Base-by-base conservation (phyloP, 1,140 invertebrate genomes). In the Bombus sylvicola region DNA sequence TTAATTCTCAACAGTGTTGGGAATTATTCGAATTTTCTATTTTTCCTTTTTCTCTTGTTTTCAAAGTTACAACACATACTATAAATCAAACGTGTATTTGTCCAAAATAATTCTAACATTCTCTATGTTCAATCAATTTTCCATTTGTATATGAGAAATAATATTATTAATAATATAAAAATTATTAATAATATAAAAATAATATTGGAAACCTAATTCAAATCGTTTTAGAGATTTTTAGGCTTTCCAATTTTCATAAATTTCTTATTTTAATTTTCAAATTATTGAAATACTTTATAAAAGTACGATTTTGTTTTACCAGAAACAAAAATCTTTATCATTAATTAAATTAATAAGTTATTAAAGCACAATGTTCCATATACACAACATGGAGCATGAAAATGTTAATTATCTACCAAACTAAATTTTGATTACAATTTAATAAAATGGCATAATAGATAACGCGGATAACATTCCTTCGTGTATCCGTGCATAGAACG, bases 401-500 rank as follows among this genome's bases (percentile, higher is more conserved):
- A n/a, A 62, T 28, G 28, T 62, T n/a, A n/a, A n/a, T 62, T 53
- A 22, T 53, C 5, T 22, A 8, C 5, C 12, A 5, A 62, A n/a
- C 3, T n/a, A n/a, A n/a, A 53, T 53, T 53, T 62, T n/a, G 12
- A 62, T 62, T 62, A n/a, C 28, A n/a, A 13, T 62, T n/a, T 13
- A 62, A 62, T n/a, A 62, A 62, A 2, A 62, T n/a, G 4, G 28
- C 59, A n/a, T 62, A n/a, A 62, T n/a, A 13, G 2, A 5, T 22
- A n/a, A 62, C 28, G 10, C 3, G 59, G 28, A 18, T 15, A 31
- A 66, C 15, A 34, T 47, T 73, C 77, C 39, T 74, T 78, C 73
- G 68, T 47, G 69, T 68, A 75, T 86, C 47, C 87, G 79, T 69
- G 76, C 47, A 28, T 39, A 34, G 57, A 68, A 62, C 31, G 12